Evolutionary conservation across 2,888 invertebrate species (phyloP), one percentile per base, ranked within the genome.

Genomic region (Caenorhabditis auriculariae): DNA sequence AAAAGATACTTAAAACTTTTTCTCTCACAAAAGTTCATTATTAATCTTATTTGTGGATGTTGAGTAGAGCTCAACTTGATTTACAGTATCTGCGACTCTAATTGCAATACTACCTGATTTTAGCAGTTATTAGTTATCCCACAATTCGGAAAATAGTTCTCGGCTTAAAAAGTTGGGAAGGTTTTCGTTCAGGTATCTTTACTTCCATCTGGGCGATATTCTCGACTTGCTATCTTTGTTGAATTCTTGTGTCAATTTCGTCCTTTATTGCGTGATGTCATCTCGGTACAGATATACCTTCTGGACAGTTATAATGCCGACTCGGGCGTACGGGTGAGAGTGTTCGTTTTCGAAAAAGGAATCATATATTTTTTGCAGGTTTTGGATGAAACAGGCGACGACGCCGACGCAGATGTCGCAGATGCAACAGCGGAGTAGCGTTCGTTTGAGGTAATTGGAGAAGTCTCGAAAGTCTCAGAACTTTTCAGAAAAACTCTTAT

Each of bases 251-350:
- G 87, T 87, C 44, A 90, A 90, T 83, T 90, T 90, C 82, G 84
- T 90, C 69, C 84, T 90, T 61, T 90, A 90, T 82, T 89, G 89
- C 75, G 87, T 88, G 42, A 86, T 90, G 80, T 89, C 89, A 65
- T 72, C 72, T 7, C 37, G 72, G 29, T 68, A 70, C 47, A 39
- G 67, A 32, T 55, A 75, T 54, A 77, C 76, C 2, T 77, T 77
- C 52, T 77, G 77, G 69, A 69, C 68, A 32, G 69, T 75, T 17
- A 66, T 77, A 23, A 66, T 77, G 4, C 77, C 77, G 7, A 54
- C 65, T 24, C 51, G 62, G 52, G 54, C 57, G 19, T 65, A 55
- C 37, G 49, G 57, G 68, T 68, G 26, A 46, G 62, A 56, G n/a
- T 42, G 7, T 42, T 26, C 4, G 3, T 12, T 1, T 35, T 37